Evolutionary conservation across 2,797 vertebrate species (phyloP).

Genomic region (Eleutherodactylus coqui): DNA sequence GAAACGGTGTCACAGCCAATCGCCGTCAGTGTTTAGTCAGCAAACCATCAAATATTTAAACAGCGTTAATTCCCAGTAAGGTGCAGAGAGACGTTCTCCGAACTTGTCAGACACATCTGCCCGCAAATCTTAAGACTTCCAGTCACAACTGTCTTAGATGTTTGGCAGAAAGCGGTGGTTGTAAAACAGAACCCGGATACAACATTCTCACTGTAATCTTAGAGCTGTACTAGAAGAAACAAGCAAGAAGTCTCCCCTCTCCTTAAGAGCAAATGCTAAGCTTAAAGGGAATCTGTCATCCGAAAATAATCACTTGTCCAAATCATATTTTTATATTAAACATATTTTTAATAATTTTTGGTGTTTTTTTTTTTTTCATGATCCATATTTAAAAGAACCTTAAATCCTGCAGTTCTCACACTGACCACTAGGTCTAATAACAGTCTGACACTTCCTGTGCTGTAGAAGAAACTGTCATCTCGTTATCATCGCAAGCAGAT

Average conservation of each 20-base stretch:
- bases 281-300: no score
- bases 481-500: no score
- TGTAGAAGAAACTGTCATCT: no score
- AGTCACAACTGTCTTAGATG: constrained; percentile 19
- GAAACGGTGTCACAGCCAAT: constrained; percentile 69
- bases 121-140: constrained; percentile 28
- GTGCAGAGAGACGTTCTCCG: constrained; percentile 63
- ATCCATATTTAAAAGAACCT: no score
- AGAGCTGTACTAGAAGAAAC: background rate
- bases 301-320: no score
- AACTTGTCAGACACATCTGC: constrained; percentile 39
- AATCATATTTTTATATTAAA: no score
- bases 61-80: constrained; percentile 66
- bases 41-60: constrained; percentile 69
- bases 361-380: no score
- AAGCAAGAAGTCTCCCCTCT: background rate
- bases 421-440: no score
- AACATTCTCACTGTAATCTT: background rate
- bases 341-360: no score
- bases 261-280: background rate
- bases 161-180: background rate
- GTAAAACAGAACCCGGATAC: background rate
- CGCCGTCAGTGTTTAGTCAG: constrained; percentile 69
- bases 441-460: no score
- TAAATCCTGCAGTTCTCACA: no score